These are phyloP conservation scores for Drosophila tani DNA, from an alignment of 1,140 invertebrate species.

Conservation along the genomic window DNA sequence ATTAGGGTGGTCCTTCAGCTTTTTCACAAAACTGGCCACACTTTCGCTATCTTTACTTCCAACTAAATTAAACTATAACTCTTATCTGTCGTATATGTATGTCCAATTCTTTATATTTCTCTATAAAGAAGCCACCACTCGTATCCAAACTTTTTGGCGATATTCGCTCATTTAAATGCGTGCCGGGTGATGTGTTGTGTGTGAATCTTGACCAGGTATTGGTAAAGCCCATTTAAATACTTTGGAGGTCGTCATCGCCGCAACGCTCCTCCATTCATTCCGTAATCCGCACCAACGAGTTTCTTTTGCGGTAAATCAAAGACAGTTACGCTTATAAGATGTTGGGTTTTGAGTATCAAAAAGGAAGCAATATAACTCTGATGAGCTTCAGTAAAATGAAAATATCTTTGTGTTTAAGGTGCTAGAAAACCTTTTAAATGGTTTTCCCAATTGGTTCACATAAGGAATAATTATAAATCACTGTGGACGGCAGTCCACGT, in stretches of 20 bases:
- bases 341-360: not conserved
- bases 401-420: not conserved
- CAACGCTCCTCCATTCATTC: conserved; percentile 5
- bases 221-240: conserved; percentile 30
- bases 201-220: conserved; percentile 16
- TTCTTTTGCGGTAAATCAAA: conserved; percentile 19
- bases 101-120: not conserved
- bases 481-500: too few species aligned
- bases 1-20: not conserved
- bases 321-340: conserved; percentile 1
- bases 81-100: not conserved
- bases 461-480: not conserved
- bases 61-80: not conserved
- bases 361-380: not conserved
- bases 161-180: not conserved
- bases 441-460: not conserved
- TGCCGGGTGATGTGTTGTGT: conserved; percentile 3
- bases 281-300: conserved; percentile 7
- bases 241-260: conserved; percentile 22
- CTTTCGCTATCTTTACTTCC: not conserved
- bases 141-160: conserved; percentile 6
- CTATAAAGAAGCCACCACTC: not conserved
- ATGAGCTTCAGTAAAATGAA: not conserved
- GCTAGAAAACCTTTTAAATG: too few species aligned
- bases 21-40: not conserved